Evolutionary conservation across 2,888 invertebrate species (phyloP), one percentile per base, ranked within the genome.

Genomic region (Metacarcinus magister): DNA sequence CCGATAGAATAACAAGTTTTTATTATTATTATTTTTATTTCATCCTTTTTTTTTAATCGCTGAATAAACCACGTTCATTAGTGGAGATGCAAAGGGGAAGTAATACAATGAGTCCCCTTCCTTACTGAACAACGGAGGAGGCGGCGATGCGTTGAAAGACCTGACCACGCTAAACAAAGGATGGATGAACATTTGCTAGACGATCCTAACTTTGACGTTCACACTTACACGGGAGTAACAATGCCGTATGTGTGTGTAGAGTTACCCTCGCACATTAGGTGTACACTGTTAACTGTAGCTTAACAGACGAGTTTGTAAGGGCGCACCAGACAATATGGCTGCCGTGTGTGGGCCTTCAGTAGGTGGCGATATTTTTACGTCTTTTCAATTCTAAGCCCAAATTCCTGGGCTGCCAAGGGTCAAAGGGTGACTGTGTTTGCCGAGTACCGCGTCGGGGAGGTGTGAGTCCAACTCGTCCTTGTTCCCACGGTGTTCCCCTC

Each of bases 401-500:
- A 87, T 87, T 87, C 87, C 87, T 87, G 87, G 87, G 87, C 87
- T 39, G 87, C 87, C 87, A 87, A 87, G 32, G 87, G 87, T 87
- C 87, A 32, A 75, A 28, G 87, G 39, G 87, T 87, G 87, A 87
- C 16, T 87, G 87, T 87, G 39, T 87, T 87, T 87, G 87, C 87
- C 87, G 87, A 39, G 87, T 39, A 39, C 87, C 87, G 87, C 87
- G 87, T 39, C 39, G 10, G 87, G 28, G 28, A 28, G 75, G 75
- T 87, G 87, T 87, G 75, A 39, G 87, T 39, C 39, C 39, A 39
- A 87, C 39, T 16, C 10, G 32, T 87, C 32, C 39, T 10, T 87
- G 87, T 87, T 87, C 87, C 87, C 87, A 87, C 87, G 87, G 87
- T 87, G 87, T 87, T 87, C 87, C 87, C 87, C 87, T 87, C 87